Evolutionary conservation across 2,113 vertebrate genomes (phyloP), one percentile per base, ranked within the genome.

Genomic region (Semicossyphus pulcher): DNA sequence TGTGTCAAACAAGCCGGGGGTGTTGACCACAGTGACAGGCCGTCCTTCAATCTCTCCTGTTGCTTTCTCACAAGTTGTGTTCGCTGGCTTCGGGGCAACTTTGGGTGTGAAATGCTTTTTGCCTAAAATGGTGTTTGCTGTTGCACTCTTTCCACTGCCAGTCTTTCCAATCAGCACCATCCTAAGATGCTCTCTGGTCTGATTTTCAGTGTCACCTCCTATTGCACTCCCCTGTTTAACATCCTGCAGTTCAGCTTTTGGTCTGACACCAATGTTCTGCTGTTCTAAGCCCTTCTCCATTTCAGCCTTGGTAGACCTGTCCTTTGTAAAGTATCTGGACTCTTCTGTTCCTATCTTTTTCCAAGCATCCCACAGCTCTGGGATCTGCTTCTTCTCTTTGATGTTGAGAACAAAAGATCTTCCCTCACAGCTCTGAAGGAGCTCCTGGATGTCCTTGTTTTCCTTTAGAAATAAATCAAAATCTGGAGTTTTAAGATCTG

Each of bases 141-240:
- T 34, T 1, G 83, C 48, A 45, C 85, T 85, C 34, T 89, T 86
- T 7, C 80, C 88, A 41, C 11, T 37, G 28, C 83, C 79, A 1
- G 79, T 75, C 16, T 31, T 34, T 1, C 83, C 78, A 1, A 81
- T 41, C 73, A 85, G 26, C 4, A 74, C 78, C 2, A 85, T 70
- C 42, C 78, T 70, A 2, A 85, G 23, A 57, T 10, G 2, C 10
- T 76, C 57, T 10, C 7, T 3, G 0, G 1, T 37, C 16, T 4
- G 37, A 9, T 1, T 54, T 37, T 18, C 14, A 14, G 47, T 41
- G 26, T 23, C 31, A 41, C 3, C 26, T 69, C 10, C 15, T 3
- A n/a, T 58, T 18, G 15, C 18, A 29, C 25, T 29, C 31, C 29
- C n/a, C 4, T 26, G 6, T 29, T 29, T 41, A 0, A 12, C 1